Conservation (phyloP, 2,888 invertebrate genomes). For the Mythimna vitellina region DNA sequence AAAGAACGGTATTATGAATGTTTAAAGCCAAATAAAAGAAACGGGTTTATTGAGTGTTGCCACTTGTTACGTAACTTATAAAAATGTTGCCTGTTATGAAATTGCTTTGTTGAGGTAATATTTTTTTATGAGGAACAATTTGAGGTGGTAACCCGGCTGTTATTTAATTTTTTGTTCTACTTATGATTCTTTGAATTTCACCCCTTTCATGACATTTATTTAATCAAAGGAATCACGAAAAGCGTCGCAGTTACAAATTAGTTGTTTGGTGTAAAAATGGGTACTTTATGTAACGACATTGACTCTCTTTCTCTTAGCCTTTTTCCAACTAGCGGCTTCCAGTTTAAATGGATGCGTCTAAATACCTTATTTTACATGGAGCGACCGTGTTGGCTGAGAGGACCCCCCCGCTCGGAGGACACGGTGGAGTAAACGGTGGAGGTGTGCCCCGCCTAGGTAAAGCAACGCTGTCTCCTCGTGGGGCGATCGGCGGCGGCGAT, state of each 20-base stretch:
- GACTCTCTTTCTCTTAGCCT: neutral
- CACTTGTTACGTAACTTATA: conserved; percentile 37
- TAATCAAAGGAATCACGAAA: neutral
- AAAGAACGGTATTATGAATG: conserved; percentile 26
- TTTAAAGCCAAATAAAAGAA: conserved; percentile 42
- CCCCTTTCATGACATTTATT: neutral
- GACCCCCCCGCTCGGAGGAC: too few relatives aligned
- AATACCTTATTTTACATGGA: too few relatives aligned
- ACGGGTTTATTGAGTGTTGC: conserved; percentile 47
- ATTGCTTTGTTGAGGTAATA: conserved; percentile 12
- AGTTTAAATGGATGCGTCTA: too few relatives aligned
- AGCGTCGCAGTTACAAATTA: neutral
- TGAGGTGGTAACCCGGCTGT: neutral
- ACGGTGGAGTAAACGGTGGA: too few relatives aligned
- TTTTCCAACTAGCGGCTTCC: too few relatives aligned
- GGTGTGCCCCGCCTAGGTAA: too few relatives aligned
- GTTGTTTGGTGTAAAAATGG: neutral
- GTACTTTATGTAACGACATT: neutral
- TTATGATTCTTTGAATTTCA: conserved; percentile 6
- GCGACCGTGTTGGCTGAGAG: too few relatives aligned
- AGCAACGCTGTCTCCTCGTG: too few relatives aligned
- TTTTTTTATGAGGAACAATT: conserved; percentile 14
- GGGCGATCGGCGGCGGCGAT: too few relatives aligned
- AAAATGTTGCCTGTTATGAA: conserved; percentile 31
- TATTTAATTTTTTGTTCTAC: neutral